These are phyloP conservation scores for Cenopis cana DNA, from an alignment of 2,888 invertebrate species.

Conservation along the genomic window DNA sequence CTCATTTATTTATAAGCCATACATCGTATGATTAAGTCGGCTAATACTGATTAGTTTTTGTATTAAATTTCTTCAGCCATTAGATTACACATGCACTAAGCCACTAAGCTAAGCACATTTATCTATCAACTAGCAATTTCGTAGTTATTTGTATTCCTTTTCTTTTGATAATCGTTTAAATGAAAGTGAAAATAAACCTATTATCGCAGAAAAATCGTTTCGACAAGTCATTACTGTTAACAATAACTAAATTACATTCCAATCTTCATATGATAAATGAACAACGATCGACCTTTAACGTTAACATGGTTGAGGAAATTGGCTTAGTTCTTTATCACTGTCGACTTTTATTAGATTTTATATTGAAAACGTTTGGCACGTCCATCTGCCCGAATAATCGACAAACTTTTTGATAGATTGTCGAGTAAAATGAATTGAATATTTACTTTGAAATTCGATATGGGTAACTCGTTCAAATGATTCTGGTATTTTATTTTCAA, in stretches of 20 bases:
- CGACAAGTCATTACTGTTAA: background rate
- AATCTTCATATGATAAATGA: constrained; percentile 3
- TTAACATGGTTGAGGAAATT: background rate
- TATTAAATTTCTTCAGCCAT: constrained; percentile 5
- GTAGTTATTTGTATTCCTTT: background rate
- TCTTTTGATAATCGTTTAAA: constrained; percentile 9
- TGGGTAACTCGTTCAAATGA: background rate
- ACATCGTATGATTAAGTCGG: no score
- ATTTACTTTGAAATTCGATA: background rate
- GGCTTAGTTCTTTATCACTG: constrained; percentile 1
- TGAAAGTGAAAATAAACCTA: background rate
- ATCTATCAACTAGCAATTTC: background rate
- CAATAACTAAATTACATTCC: constrained; percentile 2
- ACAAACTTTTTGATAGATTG: background rate
- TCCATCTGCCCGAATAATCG: background rate
- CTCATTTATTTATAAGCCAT: no score
- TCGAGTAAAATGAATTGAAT: background rate
- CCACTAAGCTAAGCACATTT: background rate
- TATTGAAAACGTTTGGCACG: background rate
- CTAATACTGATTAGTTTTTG: background rate
- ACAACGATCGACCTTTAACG: background rate
- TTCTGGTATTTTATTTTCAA: background rate
- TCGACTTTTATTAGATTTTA: background rate
- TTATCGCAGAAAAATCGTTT: background rate
- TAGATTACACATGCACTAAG: constrained; percentile 4